Evolutionary conservation across 1,140 invertebrate species (phyloP), one percentile per base, ranked within the genome.

Genomic region (Drosophila nebulosa): DNA sequence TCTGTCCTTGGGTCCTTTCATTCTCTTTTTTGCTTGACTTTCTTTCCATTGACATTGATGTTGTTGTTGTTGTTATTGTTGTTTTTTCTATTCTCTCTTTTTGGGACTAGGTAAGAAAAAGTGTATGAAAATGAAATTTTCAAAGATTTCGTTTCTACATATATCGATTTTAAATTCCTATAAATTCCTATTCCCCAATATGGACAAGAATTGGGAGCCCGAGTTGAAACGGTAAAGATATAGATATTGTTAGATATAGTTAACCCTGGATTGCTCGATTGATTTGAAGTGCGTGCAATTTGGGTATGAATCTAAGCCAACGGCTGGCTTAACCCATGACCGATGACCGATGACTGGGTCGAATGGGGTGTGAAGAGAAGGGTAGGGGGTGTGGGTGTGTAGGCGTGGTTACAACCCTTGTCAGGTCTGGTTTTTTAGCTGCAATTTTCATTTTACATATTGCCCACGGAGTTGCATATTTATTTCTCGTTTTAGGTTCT

Each of bases 391-490:
- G 9, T 46, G 9, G 39, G 1, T 9, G 30, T 9, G 18, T 21
- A 7, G 39, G 39, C 27, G 6, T 21, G 18, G 6, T 35, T 12
- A n/a, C 18, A 42, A 14, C 7, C 39, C 39, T 35, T 55, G n/a
- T 35, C 39, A 18, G 46, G 63, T n/a, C 35, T 64, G 59, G 72
- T 72, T 72, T 67, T 69, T 67, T 63, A 69, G 77, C 74, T 79
- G 69, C 72, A 67, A 79, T 80, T 75, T 74, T 80, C 79, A 85
- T 85, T 85, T 88, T 88, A 81, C 81, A 85, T 83, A 85, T 85
- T 85, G 81, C 83, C 81, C 83, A 78, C 74, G 78, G 83, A 85
- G 81, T 81, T 81, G 78, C 64, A 81, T 84, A 75, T 71, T 42
- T 46, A 46, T 46, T 46, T 16, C 39, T 18, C 9, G 16, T 18